Evolutionary conservation across 2,113 vertebrate species (phyloP).

Genomic region (Tor tambroides): DNA sequence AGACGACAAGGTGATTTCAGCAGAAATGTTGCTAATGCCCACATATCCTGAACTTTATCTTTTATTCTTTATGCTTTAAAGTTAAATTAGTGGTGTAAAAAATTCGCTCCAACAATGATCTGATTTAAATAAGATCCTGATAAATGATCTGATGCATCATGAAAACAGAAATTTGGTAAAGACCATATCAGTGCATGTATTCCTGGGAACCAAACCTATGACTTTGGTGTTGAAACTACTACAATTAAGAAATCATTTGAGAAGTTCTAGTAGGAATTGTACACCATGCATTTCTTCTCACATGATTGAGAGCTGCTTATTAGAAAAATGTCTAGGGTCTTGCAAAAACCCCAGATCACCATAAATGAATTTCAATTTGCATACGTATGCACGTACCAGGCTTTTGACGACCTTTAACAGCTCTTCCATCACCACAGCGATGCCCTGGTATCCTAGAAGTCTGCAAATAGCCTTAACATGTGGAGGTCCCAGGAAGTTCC

Average conservation of each 20-base stretch:
- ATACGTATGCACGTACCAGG: constrained; percentile 74
- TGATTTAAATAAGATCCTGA: too few species aligned
- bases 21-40: neutral
- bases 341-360: neutral
- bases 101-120: neutral
- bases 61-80: neutral
- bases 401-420: constrained; percentile 90
- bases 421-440: constrained; percentile 91
- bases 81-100: neutral
- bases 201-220: too few species aligned
- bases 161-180: too few species aligned
- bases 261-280: too few species aligned
- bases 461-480: constrained; percentile 88
- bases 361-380: neutral
- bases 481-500: constrained; percentile 86
- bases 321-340: too few species aligned
- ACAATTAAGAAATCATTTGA: too few species aligned
- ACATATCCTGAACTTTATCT: too few species aligned
- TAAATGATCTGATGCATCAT: too few species aligned
- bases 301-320: too few species aligned
- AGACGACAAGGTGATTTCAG: constrained; percentile 5
- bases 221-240: too few species aligned
- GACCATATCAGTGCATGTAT: too few species aligned
- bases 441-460: constrained; percentile 88
- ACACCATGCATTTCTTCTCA: too few species aligned